phyloP scores from a whole-genome alignment of 2,797 vertebrate genomes.

The Phylloscopus collybita region DNA sequence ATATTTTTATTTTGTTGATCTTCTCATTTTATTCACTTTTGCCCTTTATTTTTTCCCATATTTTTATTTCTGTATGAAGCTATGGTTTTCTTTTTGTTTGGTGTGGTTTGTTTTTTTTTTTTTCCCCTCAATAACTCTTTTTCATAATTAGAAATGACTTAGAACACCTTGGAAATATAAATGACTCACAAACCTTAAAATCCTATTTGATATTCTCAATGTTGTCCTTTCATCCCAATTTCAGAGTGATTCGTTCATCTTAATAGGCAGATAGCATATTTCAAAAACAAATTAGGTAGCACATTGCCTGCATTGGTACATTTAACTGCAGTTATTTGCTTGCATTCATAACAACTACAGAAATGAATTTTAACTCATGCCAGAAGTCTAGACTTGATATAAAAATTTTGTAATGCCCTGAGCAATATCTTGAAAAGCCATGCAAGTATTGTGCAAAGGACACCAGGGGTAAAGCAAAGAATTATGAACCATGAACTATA shows the following conservation, averaged over 20 bases:
- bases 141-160: neutral
- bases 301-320: neutral
- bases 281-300: neutral
- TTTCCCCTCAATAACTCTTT: neutral
- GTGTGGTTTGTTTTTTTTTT: neutral
- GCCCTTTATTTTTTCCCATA: neutral
- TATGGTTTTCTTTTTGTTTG: neutral
- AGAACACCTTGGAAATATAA: neutral
- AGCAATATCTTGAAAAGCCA: neutral
- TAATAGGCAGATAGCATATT: neutral
- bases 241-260: neutral
- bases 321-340: neutral
- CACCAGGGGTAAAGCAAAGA: neutral
- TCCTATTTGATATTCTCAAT: neutral
- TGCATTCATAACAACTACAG: neutral
- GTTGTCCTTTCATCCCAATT: neutral
- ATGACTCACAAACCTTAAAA: neutral
- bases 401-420: neutral
- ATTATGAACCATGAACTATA: neutral
- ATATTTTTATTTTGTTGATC: neutral
- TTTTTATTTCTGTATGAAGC: neutral
- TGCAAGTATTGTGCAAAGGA: neutral
- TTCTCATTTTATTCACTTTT: neutral
- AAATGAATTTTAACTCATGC: neutral
- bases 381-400: neutral